Base-by-base conservation (phyloP, 2,888 invertebrate genomes). In the Cryptocephalus primarius region DNA sequence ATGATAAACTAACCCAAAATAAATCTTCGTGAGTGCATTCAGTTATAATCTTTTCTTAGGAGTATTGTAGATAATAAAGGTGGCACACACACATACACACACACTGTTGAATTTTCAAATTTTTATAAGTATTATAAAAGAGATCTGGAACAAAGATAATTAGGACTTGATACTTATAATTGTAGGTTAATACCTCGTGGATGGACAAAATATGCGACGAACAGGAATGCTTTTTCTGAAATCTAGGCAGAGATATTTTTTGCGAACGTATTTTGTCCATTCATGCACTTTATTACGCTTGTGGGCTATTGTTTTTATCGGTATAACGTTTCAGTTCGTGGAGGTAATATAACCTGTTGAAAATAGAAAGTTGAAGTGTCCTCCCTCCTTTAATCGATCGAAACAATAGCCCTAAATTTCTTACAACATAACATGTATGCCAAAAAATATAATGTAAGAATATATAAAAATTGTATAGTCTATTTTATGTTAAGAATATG, bases 401-500 rank as follows among this genome's bases (percentile, higher is more conserved):
- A 36, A 11, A n/a, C 36, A 36, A 36, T 36, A 12, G 36, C n/a
- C 36, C 36, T 36, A 6, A 36, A 36, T 36, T 11, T 11, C 12
- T 36, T 36, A n/a, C 12, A 11, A 36, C 36, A 36, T 36, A 36
- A 36, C 36, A 36, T 36, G 49, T 51, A 56, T 59, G 57, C 57
- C 56, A 55, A 54, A 55, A n/a, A 52, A 55, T 57, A 52, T 50
- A 46, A 47, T 50, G 54, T 48, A 51, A 51, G 42, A 45, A 52
- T 47, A 51, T 46, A 44, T 48, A 48, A 47, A 54, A 52, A 48
- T 49, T 55, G 53, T 55, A 58, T 56, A 57, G 55, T 59, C 50
- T 57, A 59, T 55, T 56, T 57, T 57, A 57, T 49, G 57, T 57
- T 59, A 51, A 55, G 46, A 55, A 53, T 50, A 36, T 56, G 56